These are phyloP conservation scores for Mustela lutreola DNA, from an alignment of 2,113 vertebrate species.

Conservation along the genomic window DNA sequence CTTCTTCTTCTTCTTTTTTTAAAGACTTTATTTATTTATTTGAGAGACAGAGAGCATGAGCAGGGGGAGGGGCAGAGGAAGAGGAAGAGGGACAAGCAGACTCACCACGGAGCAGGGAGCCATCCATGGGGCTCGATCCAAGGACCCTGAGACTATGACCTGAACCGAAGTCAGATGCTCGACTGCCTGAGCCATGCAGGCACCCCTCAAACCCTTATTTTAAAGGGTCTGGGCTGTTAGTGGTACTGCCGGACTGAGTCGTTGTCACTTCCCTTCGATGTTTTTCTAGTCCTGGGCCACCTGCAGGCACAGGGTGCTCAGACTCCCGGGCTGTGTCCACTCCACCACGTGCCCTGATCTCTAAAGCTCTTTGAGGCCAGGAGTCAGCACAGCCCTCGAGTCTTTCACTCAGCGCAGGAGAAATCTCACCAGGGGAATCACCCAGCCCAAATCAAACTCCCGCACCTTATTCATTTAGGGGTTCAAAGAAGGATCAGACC, in stretches of 20 bases:
- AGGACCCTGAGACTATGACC: not conserved
- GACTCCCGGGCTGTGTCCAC: not conserved
- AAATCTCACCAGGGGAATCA: not conserved
- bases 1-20: not conserved
- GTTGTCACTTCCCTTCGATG: accelerated
- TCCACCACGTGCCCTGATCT: accelerated
- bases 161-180: not conserved
- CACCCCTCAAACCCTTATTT: not conserved
- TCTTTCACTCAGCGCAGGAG: accelerated
- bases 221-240: not conserved
- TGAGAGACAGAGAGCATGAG: not conserved
- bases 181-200: not conserved
- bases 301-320: not conserved
- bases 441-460: not conserved
- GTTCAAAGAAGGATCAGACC: not conserved
- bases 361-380: not conserved
- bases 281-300: not conserved
- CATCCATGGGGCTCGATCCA: not conserved
- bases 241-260: not conserved
- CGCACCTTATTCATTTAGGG: no score
- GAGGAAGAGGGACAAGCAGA: not conserved
- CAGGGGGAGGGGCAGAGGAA: not conserved
- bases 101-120: accelerated
- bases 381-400: accelerated
- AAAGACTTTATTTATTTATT: not conserved